Evolutionary conservation across 2,797 vertebrate genomes (phyloP).

Genomic region (Gobionotothen gibberifrons): DNA sequence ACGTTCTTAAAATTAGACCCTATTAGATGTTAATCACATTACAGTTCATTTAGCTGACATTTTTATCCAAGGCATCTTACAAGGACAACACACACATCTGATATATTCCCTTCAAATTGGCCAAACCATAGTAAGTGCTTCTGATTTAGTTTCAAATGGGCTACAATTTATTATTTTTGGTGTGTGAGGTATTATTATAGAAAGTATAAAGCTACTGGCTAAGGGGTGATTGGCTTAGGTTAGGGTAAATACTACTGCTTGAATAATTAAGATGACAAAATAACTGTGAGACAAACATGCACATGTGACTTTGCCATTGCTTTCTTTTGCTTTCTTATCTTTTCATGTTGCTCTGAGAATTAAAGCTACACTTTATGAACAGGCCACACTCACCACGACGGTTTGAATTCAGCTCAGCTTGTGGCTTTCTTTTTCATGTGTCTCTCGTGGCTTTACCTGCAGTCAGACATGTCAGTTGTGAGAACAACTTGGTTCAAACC

Average conservation of each 20-base stretch:
- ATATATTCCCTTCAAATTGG: too few relatives aligned
- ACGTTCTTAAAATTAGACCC: neutral
- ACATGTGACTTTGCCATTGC: neutral
- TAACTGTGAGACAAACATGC: too few relatives aligned
- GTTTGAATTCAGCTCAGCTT: conserved; percentile 39
- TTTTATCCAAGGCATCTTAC: too few relatives aligned
- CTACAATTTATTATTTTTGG: too few relatives aligned
- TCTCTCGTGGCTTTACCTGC: conserved; percentile 3
- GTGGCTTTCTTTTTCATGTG: conserved; percentile 40
- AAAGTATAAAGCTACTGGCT: too few relatives aligned
- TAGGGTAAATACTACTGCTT: neutral
- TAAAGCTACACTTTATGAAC: conserved; percentile 13
- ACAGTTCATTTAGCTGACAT: too few relatives aligned
- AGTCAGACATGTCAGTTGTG: conserved; percentile 12
- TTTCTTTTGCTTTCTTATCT: neutral
- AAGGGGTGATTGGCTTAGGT: too few relatives aligned
- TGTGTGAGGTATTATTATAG: too few relatives aligned
- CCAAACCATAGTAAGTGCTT: too few relatives aligned
- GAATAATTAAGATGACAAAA: neutral
- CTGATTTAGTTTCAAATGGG: too few relatives aligned
- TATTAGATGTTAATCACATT: too few relatives aligned
- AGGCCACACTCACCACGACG: conserved; percentile 30
- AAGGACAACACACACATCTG: too few relatives aligned
- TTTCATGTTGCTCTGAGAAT: conserved; percentile 10
- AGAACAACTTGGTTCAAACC: conserved; percentile 8